Evolutionary conservation across 2,888 invertebrate species (phyloP).

Genomic region (Melanchra persicariae): DNA sequence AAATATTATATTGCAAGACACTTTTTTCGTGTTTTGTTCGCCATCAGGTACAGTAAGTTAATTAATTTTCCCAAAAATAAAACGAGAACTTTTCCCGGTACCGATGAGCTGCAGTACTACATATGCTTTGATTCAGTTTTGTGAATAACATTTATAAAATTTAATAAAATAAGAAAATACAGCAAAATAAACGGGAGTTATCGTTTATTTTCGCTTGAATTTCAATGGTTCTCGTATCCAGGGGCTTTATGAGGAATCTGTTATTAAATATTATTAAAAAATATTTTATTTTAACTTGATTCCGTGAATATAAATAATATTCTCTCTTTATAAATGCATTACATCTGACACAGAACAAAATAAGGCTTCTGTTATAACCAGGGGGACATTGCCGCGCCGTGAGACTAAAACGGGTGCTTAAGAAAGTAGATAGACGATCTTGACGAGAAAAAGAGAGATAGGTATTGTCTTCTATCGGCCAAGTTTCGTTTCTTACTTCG

Average conservation of each 20-base stretch:
- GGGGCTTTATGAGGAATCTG: background rate
- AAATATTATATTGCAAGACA: background rate
- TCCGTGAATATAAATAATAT: background rate
- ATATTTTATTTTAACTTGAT: background rate
- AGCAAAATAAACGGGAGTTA: too few species aligned
- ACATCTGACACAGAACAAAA: background rate
- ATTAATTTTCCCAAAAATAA: background rate
- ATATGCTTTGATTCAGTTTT: too few species aligned
- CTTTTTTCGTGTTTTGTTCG: background rate
- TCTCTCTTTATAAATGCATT: too few species aligned
- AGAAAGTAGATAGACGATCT: conserved; percentile 23
- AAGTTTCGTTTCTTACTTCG: conserved; percentile 35
- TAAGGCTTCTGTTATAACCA: background rate
- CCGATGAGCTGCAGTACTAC: background rate
- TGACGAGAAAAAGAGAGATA: conserved; percentile 42
- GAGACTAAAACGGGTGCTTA: conserved; percentile 26
- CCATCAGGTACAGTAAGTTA: background rate
- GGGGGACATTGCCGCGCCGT: background rate
- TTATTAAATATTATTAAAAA: background rate
- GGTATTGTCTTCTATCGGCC: conserved; percentile 36
- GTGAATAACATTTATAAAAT: too few species aligned
- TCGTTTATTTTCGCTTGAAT: too few species aligned
- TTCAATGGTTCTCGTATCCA: background rate
- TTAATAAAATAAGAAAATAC: too few species aligned
- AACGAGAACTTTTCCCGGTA: background rate